A percentile compares a stretch with the other conserved stretches of the same genome.
phyloP scores from a whole-genome alignment of 2,888 invertebrate species.

The Rhamnusium bicolor region DNA sequence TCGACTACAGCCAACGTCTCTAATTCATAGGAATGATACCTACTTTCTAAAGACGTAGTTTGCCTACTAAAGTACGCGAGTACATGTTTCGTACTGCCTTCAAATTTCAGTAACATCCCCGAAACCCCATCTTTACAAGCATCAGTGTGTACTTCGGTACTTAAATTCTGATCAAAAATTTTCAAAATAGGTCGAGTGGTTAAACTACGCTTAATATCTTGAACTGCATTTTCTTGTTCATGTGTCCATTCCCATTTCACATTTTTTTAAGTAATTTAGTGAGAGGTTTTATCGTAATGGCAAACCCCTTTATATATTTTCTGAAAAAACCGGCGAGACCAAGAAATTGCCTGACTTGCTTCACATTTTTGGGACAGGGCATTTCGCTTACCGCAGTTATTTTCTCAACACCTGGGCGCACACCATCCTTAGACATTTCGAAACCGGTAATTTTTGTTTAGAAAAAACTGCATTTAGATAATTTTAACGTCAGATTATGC shows the following conservation, averaged over 20 bases:
- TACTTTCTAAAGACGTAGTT: conserved; percentile 2
- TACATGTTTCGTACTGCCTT: neutral
- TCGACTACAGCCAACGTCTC: neutral
- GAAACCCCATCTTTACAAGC: neutral
- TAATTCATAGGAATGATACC: conserved; percentile 7
- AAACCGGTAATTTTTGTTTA: no score
- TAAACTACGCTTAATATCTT: neutral
- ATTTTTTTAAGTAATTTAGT: neutral
- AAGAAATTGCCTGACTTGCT: neutral
- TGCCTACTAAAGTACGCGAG: neutral
- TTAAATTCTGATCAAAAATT: neutral
- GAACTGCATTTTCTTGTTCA: neutral
- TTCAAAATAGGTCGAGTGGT: neutral
- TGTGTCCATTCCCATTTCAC: neutral
- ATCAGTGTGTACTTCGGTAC: neutral
- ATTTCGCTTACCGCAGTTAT: no score
- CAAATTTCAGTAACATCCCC: neutral
- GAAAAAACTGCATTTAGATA: neutral
- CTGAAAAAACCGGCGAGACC: neutral
- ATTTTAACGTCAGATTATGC: conserved; percentile 46
- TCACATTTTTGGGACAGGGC: no score
- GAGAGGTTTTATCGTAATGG: neutral
- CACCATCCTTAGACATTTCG: no score
- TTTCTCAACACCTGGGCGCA: no score
- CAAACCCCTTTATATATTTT: neutral